Percentiles rank a stretch among this genome's conserved stretches.
phyloP scores from a whole-genome alignment of 2,797 vertebrate species.

The Pseudochirops corinnae region DNA sequence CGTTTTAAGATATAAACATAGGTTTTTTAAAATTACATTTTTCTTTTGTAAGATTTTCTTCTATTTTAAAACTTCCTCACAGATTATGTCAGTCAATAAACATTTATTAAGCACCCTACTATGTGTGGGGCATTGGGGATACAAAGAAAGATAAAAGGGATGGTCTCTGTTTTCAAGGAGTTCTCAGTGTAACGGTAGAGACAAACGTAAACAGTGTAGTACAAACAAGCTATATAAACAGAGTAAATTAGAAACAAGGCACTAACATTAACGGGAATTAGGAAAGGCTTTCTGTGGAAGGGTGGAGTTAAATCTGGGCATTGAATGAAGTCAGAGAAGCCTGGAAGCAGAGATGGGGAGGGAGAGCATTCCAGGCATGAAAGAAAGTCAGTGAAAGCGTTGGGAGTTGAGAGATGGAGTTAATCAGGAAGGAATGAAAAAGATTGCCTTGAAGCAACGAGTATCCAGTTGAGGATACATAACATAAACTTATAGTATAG shows the following conservation, averaged over 20 bases:
- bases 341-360: background rate
- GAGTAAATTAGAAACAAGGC: background rate
- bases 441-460: background rate
- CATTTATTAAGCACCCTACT: background rate
- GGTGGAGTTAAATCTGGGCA: background rate
- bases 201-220: background rate
- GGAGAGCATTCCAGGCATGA: background rate
- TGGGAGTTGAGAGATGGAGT: background rate
- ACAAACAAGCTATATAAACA: background rate
- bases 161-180: background rate
- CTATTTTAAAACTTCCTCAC: background rate
- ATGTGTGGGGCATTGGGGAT: background rate
- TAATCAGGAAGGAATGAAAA: background rate
- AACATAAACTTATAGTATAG: background rate
- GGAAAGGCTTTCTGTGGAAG: background rate
- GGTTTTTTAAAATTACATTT: background rate
- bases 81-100: background rate
- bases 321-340: background rate
- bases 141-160: background rate
- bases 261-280: background rate
- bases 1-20: background rate
- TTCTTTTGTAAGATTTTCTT: background rate
- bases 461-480: background rate
- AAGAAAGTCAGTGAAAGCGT: background rate
- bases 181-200: background rate